These are phyloP conservation scores for Delichon dasypus DNA, from an alignment of 2,797 vertebrate genomes.

Conservation along the genomic window DNA sequence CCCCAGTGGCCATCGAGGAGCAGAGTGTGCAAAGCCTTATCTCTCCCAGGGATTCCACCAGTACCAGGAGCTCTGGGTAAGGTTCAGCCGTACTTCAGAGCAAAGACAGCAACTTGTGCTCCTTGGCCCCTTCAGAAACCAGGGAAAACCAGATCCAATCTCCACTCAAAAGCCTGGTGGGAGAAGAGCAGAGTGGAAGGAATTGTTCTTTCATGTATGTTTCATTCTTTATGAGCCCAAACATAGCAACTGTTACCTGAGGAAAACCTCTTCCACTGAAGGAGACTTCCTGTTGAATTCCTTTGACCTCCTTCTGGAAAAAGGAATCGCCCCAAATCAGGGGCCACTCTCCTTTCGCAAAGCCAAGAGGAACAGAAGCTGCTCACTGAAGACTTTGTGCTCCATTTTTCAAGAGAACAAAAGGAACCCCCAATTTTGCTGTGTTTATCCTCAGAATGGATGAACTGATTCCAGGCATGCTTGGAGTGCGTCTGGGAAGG, in stretches of 20 bases:
- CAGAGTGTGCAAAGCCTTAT: background rate
- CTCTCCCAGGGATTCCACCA: background rate
- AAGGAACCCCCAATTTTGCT: background rate
- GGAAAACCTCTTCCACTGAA: background rate
- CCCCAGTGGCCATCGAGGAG: background rate
- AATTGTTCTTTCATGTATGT: background rate
- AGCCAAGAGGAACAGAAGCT: background rate
- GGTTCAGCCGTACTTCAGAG: background rate
- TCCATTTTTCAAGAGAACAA: background rate
- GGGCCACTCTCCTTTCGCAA: background rate
- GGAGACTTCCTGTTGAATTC: background rate
- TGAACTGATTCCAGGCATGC: background rate
- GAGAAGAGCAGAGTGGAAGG: background rate
- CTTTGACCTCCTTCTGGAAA: background rate
- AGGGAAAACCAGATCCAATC: background rate
- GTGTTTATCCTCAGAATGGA: background rate
- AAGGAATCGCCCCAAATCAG: background rate
- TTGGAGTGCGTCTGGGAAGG: background rate
- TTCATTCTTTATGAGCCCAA: background rate
- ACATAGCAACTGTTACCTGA: background rate
- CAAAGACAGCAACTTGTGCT: background rate
- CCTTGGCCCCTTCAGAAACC: background rate
- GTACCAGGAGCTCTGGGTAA: background rate
- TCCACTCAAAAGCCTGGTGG: background rate
- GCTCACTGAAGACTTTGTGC: background rate